These are phyloP conservation scores for Brachionus angularis DNA, from an alignment of 1,140 invertebrate species.

Conservation along the genomic window DNA sequence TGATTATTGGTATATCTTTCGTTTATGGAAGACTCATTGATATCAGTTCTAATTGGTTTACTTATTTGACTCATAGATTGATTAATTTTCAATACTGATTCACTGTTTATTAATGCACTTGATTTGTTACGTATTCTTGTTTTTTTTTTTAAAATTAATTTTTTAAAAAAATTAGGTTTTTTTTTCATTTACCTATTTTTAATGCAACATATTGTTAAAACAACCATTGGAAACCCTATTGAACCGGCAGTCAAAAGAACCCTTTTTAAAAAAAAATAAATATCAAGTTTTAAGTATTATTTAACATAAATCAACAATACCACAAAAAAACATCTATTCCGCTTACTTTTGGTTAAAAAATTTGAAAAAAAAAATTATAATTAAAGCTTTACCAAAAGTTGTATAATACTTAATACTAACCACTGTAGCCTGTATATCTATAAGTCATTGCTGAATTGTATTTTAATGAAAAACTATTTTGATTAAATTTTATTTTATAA, in stretches of 20 bases:
- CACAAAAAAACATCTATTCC: slow-evolving; percentile 24
- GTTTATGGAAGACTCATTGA: background rate
- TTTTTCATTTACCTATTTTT: slow-evolving; percentile 3
- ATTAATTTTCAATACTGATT: background rate
- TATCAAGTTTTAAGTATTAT: background rate
- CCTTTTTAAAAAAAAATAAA: background rate
- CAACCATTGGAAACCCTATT: slow-evolving; percentile 31
- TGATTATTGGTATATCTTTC: slow-evolving; percentile 32
- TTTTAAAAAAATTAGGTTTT: background rate
- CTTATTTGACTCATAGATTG: too few species aligned
- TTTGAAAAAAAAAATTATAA: background rate
- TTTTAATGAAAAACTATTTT: too few species aligned
- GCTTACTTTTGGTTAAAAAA: background rate
- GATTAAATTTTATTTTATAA: too few species aligned
- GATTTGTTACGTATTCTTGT: background rate
- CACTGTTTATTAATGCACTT: slow-evolving; percentile 7
- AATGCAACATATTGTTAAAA: slow-evolving; percentile 18
- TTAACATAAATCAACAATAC: slow-evolving; percentile 7
- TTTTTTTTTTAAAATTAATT: background rate
- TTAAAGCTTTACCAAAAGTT: background rate
- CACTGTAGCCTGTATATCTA: slow-evolving; percentile 21
- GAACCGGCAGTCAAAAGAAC: slow-evolving; percentile 18
- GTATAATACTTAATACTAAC: background rate
- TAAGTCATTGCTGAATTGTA: too few species aligned
- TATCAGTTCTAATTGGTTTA: background rate